Conservation (phyloP, 1,140 invertebrate species). For the Ostrea edulis region DNA sequence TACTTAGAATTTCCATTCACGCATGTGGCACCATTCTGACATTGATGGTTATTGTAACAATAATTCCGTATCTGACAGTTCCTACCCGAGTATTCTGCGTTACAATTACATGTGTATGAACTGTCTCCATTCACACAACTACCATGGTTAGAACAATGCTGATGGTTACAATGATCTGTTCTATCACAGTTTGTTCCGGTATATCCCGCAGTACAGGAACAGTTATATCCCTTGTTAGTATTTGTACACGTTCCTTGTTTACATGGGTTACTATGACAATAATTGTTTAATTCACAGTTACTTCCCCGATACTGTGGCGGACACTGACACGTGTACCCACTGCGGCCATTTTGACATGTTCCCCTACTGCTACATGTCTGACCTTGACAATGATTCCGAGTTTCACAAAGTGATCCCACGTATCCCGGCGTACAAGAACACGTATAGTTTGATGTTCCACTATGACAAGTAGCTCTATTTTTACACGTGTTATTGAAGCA, state of each 20-base stretch:
- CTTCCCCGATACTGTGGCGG: not conserved
- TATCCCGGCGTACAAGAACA: not conserved
- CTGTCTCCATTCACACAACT: not conserved
- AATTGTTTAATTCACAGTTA: not conserved
- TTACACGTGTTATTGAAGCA: not conserved
- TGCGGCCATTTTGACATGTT: not conserved
- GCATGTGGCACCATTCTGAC: not conserved
- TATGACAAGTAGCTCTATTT: not conserved
- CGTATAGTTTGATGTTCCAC: not conserved
- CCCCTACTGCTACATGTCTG: constrained; percentile 10
- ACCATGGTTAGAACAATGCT: not conserved
- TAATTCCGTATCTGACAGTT: not conserved
- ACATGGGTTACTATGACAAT: constrained; percentile 7
- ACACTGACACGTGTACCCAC: constrained; percentile 25
- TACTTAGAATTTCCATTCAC: not conserved
- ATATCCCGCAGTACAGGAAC: not conserved
- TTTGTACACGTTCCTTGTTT: not conserved
- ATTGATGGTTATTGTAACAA: not conserved
- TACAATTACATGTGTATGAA: not conserved
- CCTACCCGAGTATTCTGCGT: not conserved
- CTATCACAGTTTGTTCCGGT: not conserved
- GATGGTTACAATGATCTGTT: not conserved
- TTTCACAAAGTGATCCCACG: not conserved
- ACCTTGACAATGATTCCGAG: not conserved
- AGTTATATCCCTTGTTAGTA: not conserved